Percentiles rank a stretch among this genome's conserved stretches.
These are phyloP conservation scores for Pterobdella sp. DNA, from an alignment of 2,888 invertebrate genomes.

Conservation along the genomic window DNA sequence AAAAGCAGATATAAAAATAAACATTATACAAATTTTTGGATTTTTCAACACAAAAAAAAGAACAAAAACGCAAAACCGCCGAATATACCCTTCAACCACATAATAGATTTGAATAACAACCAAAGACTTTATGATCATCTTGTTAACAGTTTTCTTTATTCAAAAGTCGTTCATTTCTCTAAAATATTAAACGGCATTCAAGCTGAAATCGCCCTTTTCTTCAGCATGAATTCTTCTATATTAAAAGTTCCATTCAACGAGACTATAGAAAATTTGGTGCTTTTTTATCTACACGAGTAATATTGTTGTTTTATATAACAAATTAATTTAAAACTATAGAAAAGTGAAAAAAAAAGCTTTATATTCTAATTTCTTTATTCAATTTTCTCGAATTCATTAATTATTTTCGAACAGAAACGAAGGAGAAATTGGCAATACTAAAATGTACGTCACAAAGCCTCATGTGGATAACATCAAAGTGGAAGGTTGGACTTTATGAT, in stretches of 20 bases:
- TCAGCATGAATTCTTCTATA: not conserved
- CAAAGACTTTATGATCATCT: not conserved
- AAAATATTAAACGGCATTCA: slow-evolving; percentile 4
- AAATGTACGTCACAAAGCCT: slow-evolving; percentile 16
- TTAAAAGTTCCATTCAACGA: slow-evolving; percentile 8
- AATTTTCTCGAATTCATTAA: not conserved
- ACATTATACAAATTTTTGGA: too few relatives aligned
- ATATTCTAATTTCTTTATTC: not conserved
- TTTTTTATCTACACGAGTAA: slow-evolving; percentile 3
- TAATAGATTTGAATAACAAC: not conserved
- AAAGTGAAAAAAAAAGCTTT: not conserved
- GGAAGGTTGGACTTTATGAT: too few relatives aligned
- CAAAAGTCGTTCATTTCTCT: slow-evolving; percentile 9
- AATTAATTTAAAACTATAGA: not conserved
- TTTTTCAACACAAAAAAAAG: not conserved
- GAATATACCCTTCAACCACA: not conserved
- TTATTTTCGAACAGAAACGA: not conserved
- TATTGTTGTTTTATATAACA: not conserved
- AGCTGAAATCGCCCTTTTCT: slow-evolving; percentile 15
- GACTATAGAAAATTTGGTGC: slow-evolving; percentile 9
- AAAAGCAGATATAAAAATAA: too few relatives aligned
- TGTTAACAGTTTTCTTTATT: slow-evolving; percentile 8
- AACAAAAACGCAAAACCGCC: not conserved
- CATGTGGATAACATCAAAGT: slow-evolving; percentile 4
- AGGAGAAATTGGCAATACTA: slow-evolving; percentile 15